These are phyloP conservation scores for Ectemnius continuus DNA, from an alignment of 2,888 invertebrate genomes.

Conservation along the genomic window DNA sequence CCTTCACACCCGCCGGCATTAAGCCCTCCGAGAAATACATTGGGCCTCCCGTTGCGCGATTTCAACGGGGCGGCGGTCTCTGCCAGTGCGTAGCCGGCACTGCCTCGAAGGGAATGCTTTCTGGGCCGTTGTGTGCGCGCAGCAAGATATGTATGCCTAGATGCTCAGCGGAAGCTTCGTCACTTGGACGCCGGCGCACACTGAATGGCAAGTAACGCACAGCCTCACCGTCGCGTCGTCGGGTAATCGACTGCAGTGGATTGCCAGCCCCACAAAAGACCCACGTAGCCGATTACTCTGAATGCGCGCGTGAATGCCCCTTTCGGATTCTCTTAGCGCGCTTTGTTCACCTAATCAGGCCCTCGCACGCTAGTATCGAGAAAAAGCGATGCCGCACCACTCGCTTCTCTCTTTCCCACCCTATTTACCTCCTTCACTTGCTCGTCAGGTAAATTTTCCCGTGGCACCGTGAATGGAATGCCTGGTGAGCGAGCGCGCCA, in stretches of 20 bases:
- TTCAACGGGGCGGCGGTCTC: constrained; percentile 38
- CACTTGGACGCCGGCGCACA: constrained; percentile 53
- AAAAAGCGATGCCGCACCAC: no score
- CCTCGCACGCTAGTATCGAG: background rate
- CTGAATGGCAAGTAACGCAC: constrained; percentile 47
- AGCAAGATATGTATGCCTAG: constrained; percentile 58
- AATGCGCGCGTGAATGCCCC: background rate
- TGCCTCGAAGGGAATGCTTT: constrained; percentile 36
- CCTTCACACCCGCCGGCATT: constrained; percentile 57
- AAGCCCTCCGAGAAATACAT: constrained; percentile 60
- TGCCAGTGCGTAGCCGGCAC: constrained; percentile 25
- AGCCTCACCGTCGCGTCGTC: background rate
- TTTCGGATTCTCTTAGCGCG: background rate
- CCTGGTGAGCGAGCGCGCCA: no score
- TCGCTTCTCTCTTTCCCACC: no score
- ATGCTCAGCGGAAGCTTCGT: constrained; percentile 62
- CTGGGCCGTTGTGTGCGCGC: constrained; percentile 1
- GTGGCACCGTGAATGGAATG: no score
- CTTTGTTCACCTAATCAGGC: background rate
- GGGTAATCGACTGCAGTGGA: background rate
- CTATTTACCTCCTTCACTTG: no score
- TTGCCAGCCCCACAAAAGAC: background rate
- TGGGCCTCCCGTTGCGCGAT: constrained; percentile 44
- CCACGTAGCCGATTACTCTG: background rate
- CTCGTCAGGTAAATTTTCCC: no score